phyloP scores from a whole-genome alignment of 2,113 vertebrate genomes.

The Sula dactylatra region DNA sequence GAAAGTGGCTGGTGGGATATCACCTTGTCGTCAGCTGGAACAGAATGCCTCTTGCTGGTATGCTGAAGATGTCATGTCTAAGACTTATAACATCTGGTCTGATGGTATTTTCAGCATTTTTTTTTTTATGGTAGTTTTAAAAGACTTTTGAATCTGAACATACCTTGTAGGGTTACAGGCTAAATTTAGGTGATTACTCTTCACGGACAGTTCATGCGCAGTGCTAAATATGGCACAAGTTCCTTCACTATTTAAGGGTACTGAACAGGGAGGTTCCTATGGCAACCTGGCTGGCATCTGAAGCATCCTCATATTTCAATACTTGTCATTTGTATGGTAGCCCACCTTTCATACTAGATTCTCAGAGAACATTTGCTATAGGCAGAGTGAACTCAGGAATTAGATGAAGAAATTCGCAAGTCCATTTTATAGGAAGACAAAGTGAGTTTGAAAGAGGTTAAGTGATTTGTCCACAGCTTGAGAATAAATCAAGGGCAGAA shows the following conservation, averaged over 20 bases:
- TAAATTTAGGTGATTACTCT: neutral
- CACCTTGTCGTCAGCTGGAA: neutral
- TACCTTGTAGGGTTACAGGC: neutral
- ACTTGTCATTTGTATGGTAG: neutral
- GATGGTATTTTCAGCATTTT: neutral
- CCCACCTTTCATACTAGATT: neutral
- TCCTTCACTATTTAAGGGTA: neutral
- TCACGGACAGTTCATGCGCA: neutral
- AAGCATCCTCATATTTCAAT: neutral
- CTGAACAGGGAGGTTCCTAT: neutral
- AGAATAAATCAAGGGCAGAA: constrained; percentile 31
- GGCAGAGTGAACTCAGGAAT: neutral
- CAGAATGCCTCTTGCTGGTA: neutral
- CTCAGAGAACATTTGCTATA: neutral
- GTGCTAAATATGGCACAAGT: neutral
- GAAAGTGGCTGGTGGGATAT: neutral
- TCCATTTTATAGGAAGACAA: neutral
- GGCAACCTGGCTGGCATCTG: neutral
- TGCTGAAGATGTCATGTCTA: neutral
- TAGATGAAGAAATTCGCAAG: neutral
- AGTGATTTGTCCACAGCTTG: neutral
- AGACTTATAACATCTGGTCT: neutral
- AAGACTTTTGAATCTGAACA: neutral
- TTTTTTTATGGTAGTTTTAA: neutral
- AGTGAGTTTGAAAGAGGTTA: neutral